Evolutionary conservation across 2,888 invertebrate species (phyloP).

Genomic region (Agrochola litura): DNA sequence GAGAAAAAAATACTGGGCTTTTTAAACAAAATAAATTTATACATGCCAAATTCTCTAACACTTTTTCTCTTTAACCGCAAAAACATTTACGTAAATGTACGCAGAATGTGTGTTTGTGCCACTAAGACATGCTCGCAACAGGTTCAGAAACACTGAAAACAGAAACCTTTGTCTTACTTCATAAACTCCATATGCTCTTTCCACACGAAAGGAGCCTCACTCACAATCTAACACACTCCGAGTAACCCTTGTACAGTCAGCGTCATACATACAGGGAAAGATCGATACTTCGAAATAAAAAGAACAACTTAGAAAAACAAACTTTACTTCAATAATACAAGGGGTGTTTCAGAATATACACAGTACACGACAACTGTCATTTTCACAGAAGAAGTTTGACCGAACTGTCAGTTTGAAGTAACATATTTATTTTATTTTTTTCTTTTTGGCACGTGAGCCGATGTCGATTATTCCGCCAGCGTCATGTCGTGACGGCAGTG

Average conservation of each 20-base stretch:
- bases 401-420: too few species aligned
- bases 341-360: not conserved
- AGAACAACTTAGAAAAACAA: not conserved
- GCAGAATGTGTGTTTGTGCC: not conserved
- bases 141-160: conserved; percentile 3
- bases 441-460: not conserved
- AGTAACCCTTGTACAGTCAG: conserved; percentile 25
- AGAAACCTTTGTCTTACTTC: conserved; percentile 18
- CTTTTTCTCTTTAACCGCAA: not conserved
- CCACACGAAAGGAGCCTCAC: conserved; percentile 26
- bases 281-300: not conserved
- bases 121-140: conserved; percentile 21
- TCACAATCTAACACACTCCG: conserved; percentile 17
- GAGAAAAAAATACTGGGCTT: not conserved
- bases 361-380: not conserved
- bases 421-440: not conserved
- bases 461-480: not conserved
- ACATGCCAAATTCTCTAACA: not conserved
- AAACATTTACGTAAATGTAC: too few species aligned
- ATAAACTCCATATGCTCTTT: conserved; percentile 15
- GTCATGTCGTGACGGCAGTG: not conserved
- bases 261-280: not conserved
- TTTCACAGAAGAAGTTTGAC: not conserved
- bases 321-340: not conserved
- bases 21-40: conserved; percentile 3